phyloP scores from a whole-genome alignment of 2,888 invertebrate species.

The Phyto melanocephala region DNA sequence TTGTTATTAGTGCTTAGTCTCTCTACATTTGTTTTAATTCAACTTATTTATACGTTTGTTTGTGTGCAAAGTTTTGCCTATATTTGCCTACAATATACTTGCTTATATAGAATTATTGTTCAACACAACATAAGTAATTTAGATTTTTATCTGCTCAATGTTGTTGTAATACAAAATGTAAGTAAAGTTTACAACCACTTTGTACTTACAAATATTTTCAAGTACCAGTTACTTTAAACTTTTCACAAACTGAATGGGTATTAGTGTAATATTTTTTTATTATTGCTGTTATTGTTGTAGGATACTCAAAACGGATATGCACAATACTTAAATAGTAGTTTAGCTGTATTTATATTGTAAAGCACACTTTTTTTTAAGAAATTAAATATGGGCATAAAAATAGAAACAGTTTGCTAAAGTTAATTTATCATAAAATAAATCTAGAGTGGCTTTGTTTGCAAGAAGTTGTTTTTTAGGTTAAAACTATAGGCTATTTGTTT shows the following conservation, averaged over 20 bases:
- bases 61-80: constrained; percentile 13
- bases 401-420: neutral
- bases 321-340: constrained; percentile 1
- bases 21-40: constrained; percentile 27
- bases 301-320: constrained; percentile 46
- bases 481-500: neutral
- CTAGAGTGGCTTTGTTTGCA: neutral
- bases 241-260: constrained; percentile 30
- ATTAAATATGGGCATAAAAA: constrained; percentile 10
- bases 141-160: constrained; percentile 57
- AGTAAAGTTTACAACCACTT: constrained; percentile 56
- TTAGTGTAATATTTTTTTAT: constrained; percentile 17
- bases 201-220: constrained; percentile 48
- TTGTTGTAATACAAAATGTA: constrained; percentile 31
- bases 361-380: neutral
- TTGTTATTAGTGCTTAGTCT: neutral
- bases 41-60: neutral
- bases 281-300: constrained; percentile 28
- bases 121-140: constrained; percentile 64
- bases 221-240: constrained; percentile 52
- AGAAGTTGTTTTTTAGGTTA: neutral
- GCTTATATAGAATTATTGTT: constrained; percentile 60
- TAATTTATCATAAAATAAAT: neutral
- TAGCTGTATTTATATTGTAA: neutral
- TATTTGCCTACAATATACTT: constrained; percentile 54